phyloP scores from a whole-genome alignment of 2,797 vertebrate genomes.

The Serranus cabrilla region DNA sequence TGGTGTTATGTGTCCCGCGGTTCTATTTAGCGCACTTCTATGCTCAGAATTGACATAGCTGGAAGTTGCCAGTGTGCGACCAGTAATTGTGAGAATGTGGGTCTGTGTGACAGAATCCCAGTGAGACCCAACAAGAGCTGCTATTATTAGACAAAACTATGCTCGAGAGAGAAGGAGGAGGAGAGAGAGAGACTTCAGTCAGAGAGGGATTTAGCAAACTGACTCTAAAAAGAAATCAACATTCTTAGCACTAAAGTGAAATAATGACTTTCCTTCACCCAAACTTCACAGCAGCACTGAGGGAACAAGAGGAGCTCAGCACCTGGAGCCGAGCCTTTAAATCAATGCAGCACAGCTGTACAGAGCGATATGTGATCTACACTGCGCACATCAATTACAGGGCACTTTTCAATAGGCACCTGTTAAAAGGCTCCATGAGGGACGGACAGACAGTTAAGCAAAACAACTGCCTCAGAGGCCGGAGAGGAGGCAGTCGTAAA shows the following conservation, averaged over 20 bases:
- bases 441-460: slow-evolving; percentile 28
- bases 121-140: slow-evolving; percentile 51
- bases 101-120: slow-evolving; percentile 71
- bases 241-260: slow-evolving; percentile 15
- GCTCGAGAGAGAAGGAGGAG: slow-evolving; percentile 10
- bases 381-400: slow-evolving; percentile 69
- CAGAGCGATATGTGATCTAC: slow-evolving; percentile 39
- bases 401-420: slow-evolving; percentile 42
- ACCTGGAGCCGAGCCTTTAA: slow-evolving; percentile 58
- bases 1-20: slow-evolving; percentile 23
- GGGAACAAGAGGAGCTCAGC: slow-evolving; percentile 4
- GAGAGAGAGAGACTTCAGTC: not conserved
- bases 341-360: slow-evolving; percentile 69
- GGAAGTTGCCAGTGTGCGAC: slow-evolving; percentile 48
- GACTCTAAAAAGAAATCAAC: slow-evolving; percentile 17
- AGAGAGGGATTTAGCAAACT: slow-evolving; percentile 10
- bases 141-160: slow-evolving; percentile 74
- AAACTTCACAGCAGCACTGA: slow-evolving; percentile 7
- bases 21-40: slow-evolving; percentile 37
- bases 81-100: slow-evolving; percentile 58
- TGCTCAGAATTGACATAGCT: slow-evolving; percentile 40
- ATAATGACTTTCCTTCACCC: slow-evolving; percentile 25
- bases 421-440: slow-evolving; percentile 59
- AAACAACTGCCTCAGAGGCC: slow-evolving; percentile 43
- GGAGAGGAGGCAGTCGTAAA: not conserved